Evolutionary conservation across 2,113 vertebrate species (phyloP), one percentile per base, ranked within the genome.

Genomic region (Sorex fumeus): DNA sequence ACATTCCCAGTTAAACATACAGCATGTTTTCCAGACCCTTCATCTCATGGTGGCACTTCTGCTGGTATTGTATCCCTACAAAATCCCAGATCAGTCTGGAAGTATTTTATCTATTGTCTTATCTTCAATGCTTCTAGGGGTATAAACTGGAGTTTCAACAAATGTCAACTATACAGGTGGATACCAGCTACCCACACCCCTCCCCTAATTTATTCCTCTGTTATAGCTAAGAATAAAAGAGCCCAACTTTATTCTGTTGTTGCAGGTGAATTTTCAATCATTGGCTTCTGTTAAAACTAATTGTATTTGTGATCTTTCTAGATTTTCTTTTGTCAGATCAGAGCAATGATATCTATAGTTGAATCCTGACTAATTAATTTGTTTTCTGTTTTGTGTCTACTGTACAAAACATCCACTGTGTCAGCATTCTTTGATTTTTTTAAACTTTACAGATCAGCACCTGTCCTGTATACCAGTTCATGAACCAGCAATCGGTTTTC

Each of bases 141-240:
- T 13, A 10, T 2, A 30, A 74, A 1, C 19, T 67, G 53, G 19
- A 40, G 34, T 47, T 91, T 70, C 40, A 60, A 89, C 67, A 53
- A 27, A 30, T 75, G 69, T 60, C 13, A 60, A 21, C 57, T 60
- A 62, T 23, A 82, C 71, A 53, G 60, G 1, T 53, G 36, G n/a
- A 78, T 77, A 40, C 53, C 53, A 70, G 53, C 32, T 45, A 71
- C 71, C 23, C 27, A 67, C 27, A n/a, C 30, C 28, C 19, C 19
- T 27, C 78, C 25, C 25, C 27, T 72, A 27, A 7, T 69, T 16
- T 13, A 16, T 32, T 90, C 77, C 47, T 50, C 71, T 34, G 47
- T 60, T 72, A 87, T 87, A 71, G n/a, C 66, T 40, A 19, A 72
- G 27, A 72, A 11, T 34, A 78, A 93, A 72, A 45, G 45, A 74